Evolutionary conservation across 2,797 vertebrate genomes (phyloP).

Genomic region (Threskiornis aethiopicus): DNA sequence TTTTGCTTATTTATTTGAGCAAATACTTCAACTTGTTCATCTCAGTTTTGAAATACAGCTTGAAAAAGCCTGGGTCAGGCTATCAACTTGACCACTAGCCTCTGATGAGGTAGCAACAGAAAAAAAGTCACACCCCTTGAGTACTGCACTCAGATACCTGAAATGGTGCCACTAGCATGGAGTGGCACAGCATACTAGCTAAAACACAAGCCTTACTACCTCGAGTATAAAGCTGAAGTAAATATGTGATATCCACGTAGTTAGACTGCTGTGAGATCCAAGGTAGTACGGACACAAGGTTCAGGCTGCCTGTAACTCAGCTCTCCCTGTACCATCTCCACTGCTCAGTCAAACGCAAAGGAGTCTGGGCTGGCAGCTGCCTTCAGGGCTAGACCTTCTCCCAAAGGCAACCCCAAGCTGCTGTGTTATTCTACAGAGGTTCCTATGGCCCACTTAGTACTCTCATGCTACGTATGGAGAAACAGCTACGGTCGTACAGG

Average conservation of each 20-base stretch:
- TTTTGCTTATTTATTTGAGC: conserved; percentile 19
- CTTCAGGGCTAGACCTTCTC: neutral
- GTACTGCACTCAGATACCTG: neutral
- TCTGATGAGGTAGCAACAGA: neutral
- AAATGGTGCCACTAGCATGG: neutral
- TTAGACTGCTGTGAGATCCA: neutral
- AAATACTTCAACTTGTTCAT: conserved; percentile 12
- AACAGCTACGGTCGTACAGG: neutral
- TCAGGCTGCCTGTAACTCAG: neutral
- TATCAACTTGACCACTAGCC: neutral
- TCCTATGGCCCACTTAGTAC: neutral
- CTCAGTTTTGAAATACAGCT: neutral
- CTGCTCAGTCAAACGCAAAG: neutral
- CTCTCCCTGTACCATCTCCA: neutral
- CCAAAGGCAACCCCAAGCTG: neutral
- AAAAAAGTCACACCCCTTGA: neutral
- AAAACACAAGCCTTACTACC: neutral
- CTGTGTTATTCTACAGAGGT: neutral
- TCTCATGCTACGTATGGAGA: neutral
- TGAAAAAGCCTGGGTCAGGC: neutral
- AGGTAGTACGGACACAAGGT: neutral
- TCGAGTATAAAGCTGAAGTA: neutral
- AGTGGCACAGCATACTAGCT: neutral
- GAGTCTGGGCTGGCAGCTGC: neutral
- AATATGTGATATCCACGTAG: neutral